Conservation (phyloP, 2,888 invertebrate genomes). For the Habrosyne pyritoides region DNA sequence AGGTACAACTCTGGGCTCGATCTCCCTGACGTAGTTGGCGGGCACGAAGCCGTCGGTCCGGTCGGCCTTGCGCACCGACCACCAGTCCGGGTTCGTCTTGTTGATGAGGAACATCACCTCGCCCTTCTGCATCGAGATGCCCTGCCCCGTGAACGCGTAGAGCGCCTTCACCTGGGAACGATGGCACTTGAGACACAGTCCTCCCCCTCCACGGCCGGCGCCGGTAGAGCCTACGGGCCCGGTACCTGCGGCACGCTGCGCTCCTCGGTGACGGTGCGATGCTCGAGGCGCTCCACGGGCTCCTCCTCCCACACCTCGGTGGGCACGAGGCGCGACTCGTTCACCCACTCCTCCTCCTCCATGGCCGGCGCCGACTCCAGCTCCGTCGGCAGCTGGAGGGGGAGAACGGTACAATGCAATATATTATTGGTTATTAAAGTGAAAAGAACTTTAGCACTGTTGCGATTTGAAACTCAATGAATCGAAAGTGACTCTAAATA, state of each 20-base stretch:
- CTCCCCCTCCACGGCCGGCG: too few relatives aligned
- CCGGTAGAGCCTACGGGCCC: too few relatives aligned
- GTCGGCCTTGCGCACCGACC: conserved; percentile 97
- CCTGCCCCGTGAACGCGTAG: conserved; percentile 96
- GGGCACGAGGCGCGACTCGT: conserved; percentile 92
- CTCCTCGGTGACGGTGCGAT: conserved; percentile 93
- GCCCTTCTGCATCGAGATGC: conserved; percentile 95
- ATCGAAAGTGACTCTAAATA: too few relatives aligned
- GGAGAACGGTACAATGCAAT: not conserved
- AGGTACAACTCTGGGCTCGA: conserved; percentile 92
- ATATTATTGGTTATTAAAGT: too few relatives aligned
- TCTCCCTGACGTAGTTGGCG: conserved; percentile 96
- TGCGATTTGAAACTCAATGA: too few relatives aligned
- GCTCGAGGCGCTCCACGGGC: conserved; percentile 92
- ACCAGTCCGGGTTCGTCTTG: conserved; percentile 99
- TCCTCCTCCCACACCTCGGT: conserved; percentile 97
- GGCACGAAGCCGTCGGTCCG: conserved; percentile 98
- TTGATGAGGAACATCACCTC: conserved; percentile 96
- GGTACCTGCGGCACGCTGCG: conserved; percentile 93
- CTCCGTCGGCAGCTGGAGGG: conserved; percentile 82
- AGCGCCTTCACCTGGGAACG: conserved; percentile 85
- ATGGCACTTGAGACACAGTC: too few relatives aligned
- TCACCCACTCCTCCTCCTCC: conserved; percentile 89
- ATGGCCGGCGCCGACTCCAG: conserved; percentile 81
- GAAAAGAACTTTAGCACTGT: too few relatives aligned